Conservation (phyloP, 1,140 invertebrate genomes). For the Drosophila nasuta region DNA sequence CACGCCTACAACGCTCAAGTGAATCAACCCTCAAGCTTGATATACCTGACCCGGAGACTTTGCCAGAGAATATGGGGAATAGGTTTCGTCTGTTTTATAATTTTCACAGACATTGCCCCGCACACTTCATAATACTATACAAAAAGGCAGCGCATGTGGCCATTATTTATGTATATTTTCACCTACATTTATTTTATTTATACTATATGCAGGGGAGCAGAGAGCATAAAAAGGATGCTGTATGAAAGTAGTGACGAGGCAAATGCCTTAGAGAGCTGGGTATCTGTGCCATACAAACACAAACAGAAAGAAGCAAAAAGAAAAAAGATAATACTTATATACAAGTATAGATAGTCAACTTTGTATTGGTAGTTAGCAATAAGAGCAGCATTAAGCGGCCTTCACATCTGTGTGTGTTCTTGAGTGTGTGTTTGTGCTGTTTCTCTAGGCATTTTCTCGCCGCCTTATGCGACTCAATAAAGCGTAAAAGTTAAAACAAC, state of each 20-base stretch:
- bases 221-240: conserved; percentile 40
- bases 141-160: conserved; percentile 64
- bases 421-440: conserved; percentile 7
- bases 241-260: conserved; percentile 38
- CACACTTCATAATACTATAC: conserved; percentile 50
- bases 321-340: conserved; percentile 6
- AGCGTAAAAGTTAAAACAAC: conserved; percentile 56
- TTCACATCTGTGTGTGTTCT: not conserved
- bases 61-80: not conserved
- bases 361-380: conserved; percentile 44
- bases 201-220: conserved; percentile 23
- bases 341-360: conserved; percentile 13
- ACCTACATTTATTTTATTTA: conserved; percentile 78
- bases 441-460: conserved; percentile 34
- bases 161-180: conserved; percentile 80
- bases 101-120: conserved; percentile 62
- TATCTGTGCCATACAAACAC: conserved; percentile 21
- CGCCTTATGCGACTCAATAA: conserved; percentile 50
- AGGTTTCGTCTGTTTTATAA: conserved; percentile 66
- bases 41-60: conserved; percentile 25
- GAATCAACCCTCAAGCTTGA: conserved; percentile 28
- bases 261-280: conserved; percentile 42
- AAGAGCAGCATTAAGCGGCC: conserved; percentile 33
- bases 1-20: conserved; percentile 27
- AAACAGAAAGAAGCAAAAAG: not conserved